These are phyloP conservation scores for Sinocyclocheilus anshuiensis DNA, from an alignment of 2,113 vertebrate species.

Conservation along the genomic window DNA sequence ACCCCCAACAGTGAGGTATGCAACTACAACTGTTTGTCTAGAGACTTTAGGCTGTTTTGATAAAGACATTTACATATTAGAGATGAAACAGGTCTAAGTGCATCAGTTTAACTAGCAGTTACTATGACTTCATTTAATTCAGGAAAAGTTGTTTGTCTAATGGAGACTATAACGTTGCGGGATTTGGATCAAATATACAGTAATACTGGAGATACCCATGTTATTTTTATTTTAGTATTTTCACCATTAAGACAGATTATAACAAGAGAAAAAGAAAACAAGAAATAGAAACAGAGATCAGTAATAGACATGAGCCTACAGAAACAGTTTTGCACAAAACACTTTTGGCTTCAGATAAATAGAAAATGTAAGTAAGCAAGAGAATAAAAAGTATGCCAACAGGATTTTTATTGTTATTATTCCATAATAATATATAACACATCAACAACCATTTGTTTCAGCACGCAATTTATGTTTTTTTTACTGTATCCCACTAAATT, in stretches of 20 bases:
- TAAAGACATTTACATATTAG: neutral
- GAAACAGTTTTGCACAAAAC: neutral
- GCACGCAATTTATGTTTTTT: neutral
- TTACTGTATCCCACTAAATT: neutral
- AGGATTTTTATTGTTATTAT: neutral
- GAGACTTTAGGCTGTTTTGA: neutral
- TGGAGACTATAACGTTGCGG: neutral
- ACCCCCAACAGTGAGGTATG: slow-evolving; percentile 25
- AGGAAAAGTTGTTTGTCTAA: neutral
- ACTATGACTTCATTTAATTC: neutral
- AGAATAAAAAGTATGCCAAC: neutral
- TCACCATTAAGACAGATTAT: neutral
- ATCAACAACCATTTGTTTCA: neutral
- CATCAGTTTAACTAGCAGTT: neutral
- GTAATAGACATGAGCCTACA: neutral
- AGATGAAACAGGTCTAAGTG: neutral
- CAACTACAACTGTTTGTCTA: neutral
- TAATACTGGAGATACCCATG: neutral
- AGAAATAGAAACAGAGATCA: neutral
- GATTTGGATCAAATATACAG: neutral
- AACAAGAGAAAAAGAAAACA: neutral
- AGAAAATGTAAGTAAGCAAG: neutral
- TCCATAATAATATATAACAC: neutral
- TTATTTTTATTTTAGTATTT: neutral
- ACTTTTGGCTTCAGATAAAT: neutral